A percentile compares a stretch with the other conserved stretches of the same genome.
These are phyloP conservation scores for Oenanthe melanoleuca DNA, from an alignment of 2,113 vertebrate species.

Conservation along the genomic window DNA sequence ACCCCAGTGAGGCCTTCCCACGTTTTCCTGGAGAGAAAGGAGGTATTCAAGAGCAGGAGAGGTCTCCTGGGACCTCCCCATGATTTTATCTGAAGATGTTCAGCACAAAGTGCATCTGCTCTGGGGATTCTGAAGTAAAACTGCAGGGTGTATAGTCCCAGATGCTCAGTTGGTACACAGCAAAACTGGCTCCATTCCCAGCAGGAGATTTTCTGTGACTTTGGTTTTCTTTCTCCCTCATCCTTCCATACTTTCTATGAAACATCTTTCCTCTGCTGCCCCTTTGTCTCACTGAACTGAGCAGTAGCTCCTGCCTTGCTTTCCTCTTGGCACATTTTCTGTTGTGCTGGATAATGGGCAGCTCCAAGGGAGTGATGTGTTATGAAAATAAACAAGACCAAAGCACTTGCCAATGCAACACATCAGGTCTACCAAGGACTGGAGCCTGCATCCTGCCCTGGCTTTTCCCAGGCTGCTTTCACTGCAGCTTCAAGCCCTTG, in stretches of 20 bases:
- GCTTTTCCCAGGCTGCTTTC: not conserved
- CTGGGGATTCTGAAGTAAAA: not conserved
- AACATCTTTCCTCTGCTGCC: not conserved
- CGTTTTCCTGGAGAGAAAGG: not conserved
- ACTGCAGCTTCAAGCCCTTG: not conserved
- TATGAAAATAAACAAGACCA: not conserved
- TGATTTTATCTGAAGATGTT: not conserved
- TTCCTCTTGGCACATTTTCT: not conserved
- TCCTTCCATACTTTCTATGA: not conserved
- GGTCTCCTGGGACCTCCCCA: not conserved
- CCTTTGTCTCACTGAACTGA: not conserved
- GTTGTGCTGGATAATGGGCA: not conserved
- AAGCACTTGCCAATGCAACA: not conserved
- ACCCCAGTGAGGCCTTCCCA: not conserved
- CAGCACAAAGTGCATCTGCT: not conserved
- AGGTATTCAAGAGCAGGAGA: not conserved
- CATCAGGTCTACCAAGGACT: not conserved
- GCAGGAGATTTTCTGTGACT: not conserved
- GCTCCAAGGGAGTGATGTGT: not conserved
- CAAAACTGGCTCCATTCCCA: not conserved
- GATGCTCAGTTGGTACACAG: not conserved
- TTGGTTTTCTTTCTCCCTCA: not conserved
- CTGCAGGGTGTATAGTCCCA: fast-evolving
- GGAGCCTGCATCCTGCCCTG: not conserved
- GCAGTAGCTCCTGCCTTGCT: not conserved